Evolutionary conservation across 1,140 invertebrate species (phyloP).

Genomic region (Drosophila insularis): DNA sequence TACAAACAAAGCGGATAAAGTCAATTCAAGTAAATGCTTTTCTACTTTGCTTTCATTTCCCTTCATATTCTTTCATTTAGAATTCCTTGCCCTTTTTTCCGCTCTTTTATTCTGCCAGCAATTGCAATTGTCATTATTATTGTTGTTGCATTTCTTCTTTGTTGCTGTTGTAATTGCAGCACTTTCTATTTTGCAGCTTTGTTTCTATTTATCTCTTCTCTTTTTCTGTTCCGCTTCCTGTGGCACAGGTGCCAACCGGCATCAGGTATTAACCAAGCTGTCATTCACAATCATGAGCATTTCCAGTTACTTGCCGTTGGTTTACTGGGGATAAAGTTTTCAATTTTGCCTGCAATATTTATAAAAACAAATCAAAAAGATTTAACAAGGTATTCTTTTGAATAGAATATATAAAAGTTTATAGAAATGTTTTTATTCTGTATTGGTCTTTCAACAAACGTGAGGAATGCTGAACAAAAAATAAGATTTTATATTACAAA

Average conservation of each 20-base stretch:
- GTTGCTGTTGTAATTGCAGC: slow-evolving; percentile 46
- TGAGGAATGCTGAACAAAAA: too few relatives aligned
- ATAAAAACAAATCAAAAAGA: neutral
- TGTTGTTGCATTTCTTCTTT: slow-evolving; percentile 41
- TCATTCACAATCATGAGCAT: slow-evolving; percentile 46
- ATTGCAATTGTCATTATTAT: slow-evolving; percentile 54
- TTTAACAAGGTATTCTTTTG: neutral
- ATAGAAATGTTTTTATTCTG: too few relatives aligned
- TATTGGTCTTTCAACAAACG: too few relatives aligned
- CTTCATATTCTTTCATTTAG: slow-evolving; percentile 8
- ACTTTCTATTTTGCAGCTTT: slow-evolving; percentile 40
- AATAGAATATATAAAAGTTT: too few relatives aligned
- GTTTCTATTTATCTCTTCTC: slow-evolving; percentile 12
- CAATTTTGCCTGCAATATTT: slow-evolving; percentile 21
- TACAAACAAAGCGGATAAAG: slow-evolving; percentile 69
- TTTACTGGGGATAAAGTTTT: neutral
- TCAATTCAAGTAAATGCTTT: slow-evolving; percentile 73
- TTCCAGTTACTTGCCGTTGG: slow-evolving; percentile 20
- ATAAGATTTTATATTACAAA: too few relatives aligned
- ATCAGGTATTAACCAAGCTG: slow-evolving; percentile 10
- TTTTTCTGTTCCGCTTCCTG: slow-evolving; percentile 20
- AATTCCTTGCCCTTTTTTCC: slow-evolving; percentile 23
- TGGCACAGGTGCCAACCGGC: slow-evolving; percentile 24
- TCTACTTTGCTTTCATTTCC: slow-evolving; percentile 49
- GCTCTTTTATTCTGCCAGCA: slow-evolving; percentile 34